These are phyloP conservation scores for Leucoraja erinaceus DNA, from an alignment of 2,113 vertebrate species.

Conservation along the genomic window DNA sequence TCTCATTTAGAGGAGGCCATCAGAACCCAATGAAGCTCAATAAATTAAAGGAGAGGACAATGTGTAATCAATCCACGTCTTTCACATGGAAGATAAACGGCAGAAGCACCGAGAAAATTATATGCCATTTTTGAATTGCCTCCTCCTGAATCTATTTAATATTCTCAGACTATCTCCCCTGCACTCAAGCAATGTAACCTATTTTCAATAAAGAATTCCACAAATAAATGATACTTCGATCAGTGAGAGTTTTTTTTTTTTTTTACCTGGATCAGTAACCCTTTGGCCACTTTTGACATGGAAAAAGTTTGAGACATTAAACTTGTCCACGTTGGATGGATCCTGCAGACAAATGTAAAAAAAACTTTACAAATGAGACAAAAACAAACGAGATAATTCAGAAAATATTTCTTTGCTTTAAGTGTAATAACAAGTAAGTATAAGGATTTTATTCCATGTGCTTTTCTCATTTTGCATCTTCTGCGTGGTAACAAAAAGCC, in stretches of 20 bases:
- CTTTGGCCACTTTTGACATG: slow-evolving; percentile 93
- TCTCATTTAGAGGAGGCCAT: not conserved
- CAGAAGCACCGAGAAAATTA: no score
- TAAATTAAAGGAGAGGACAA: no score
- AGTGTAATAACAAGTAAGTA: not conserved
- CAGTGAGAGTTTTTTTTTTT: not conserved
- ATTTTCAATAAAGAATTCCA: not conserved
- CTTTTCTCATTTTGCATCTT: not conserved
- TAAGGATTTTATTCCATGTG: not conserved
- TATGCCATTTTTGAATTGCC: no score
- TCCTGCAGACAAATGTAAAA: slow-evolving; percentile 59
- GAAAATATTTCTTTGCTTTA: not conserved
- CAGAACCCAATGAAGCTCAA: not conserved
- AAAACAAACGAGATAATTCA: not conserved
- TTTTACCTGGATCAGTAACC: slow-evolving; percentile 79
- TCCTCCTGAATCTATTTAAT: not conserved
- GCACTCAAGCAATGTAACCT: no score
- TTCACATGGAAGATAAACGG: no score
- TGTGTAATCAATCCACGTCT: no score
- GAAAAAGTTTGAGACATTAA: slow-evolving; percentile 89
- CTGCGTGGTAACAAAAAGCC: not conserved
- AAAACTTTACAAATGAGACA: not conserved
- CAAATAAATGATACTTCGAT: not conserved
- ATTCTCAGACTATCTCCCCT: not conserved
- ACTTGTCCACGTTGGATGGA: slow-evolving; percentile 92